Evolutionary conservation across 2,797 vertebrate genomes (phyloP).

Genomic region (Otolemur crassicaudatus): DNA sequence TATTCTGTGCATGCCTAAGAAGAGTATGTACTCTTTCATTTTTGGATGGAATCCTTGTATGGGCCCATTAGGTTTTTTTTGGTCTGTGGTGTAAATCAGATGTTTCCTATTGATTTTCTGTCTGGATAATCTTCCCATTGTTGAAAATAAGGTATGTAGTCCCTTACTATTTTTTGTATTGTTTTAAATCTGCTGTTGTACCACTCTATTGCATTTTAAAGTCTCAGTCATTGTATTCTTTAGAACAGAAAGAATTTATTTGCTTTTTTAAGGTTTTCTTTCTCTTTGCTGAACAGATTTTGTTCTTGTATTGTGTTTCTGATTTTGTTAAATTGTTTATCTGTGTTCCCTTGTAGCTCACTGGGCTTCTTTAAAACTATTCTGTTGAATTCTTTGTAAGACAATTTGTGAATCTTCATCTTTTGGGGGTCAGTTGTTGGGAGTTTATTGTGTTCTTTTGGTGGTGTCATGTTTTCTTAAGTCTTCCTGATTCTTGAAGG

Average conservation of each 20-base stretch:
- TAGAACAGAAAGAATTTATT: not conserved
- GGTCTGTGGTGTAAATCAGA: not conserved
- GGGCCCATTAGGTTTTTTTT: not conserved
- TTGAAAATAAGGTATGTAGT: not conserved
- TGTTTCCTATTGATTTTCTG: not conserved
- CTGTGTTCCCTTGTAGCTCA: not conserved
- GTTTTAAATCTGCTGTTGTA: not conserved
- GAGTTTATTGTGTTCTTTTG: not conserved
- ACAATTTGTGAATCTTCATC: not conserved
- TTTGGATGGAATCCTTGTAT: not conserved
- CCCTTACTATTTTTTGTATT: not conserved
- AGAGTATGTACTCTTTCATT: not conserved
- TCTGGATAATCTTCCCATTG: not conserved
- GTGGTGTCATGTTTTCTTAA: not conserved
- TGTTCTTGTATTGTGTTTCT: not conserved
- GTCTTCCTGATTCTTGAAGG: not conserved
- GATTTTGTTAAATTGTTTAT: not conserved
- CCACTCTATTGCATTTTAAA: not conserved
- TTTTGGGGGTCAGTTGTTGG: not conserved
- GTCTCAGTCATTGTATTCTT: not conserved
- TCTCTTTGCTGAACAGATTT: not conserved
- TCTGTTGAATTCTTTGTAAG: not conserved
- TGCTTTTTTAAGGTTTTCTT: not conserved
- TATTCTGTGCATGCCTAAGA: not conserved
- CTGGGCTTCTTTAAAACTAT: not conserved